These are phyloP conservation scores for Plotosus lineatus DNA, from an alignment of 2,113 vertebrate species.

Conservation along the genomic window DNA sequence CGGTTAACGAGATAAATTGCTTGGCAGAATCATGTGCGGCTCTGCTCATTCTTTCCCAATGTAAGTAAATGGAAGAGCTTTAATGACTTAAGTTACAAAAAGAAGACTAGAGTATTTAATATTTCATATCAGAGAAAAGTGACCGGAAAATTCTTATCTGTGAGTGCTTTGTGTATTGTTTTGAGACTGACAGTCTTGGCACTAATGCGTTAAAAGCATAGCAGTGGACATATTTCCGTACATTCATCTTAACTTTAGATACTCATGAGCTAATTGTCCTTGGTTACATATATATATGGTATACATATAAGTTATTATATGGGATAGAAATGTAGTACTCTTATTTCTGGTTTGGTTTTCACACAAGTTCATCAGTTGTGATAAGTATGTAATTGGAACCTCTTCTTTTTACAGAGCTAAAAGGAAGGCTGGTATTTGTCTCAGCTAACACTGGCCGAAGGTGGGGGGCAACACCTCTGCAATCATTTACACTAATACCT, in stretches of 20 bases:
- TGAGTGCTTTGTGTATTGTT: slow-evolving; percentile 15
- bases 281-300: no score
- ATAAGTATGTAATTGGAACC: background rate
- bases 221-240: background rate
- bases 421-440: no score
- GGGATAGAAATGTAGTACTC: background rate
- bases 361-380: background rate
- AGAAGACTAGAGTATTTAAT: slow-evolving; percentile 3
- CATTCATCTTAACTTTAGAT: background rate
- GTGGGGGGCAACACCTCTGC: no score
- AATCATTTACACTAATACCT: no score
- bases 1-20: no score
- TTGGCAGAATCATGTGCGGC: background rate
- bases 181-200: background rate
- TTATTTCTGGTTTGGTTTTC: background rate
- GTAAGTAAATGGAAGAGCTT: background rate
- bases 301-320: no score
- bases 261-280: background rate
- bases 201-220: background rate
- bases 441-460: no score
- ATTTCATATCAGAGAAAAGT: slow-evolving; percentile 11
- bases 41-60: background rate
- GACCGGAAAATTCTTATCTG: background rate
- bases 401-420: background rate
- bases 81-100: background rate